These are phyloP conservation scores for Otis tarda DNA, from an alignment of 2,113 vertebrate species.

Conservation along the genomic window DNA sequence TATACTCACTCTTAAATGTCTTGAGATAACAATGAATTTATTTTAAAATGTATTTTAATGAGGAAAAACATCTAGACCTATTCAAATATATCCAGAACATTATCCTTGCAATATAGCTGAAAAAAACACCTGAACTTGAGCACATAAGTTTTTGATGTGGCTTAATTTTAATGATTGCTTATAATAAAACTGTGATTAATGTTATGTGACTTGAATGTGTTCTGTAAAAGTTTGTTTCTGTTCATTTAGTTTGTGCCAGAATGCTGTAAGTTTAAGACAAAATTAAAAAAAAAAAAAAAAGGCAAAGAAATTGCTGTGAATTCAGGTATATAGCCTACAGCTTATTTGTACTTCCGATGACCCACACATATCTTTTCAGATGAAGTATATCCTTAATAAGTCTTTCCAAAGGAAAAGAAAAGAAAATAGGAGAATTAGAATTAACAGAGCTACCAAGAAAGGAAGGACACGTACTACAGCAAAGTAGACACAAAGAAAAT, in stretches of 20 bases:
- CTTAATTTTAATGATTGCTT: background rate
- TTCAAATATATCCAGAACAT: background rate
- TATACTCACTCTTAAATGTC: background rate
- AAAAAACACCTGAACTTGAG: background rate
- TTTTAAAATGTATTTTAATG: background rate
- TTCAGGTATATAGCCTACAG: background rate
- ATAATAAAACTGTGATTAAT: background rate
- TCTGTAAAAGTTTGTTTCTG: background rate
- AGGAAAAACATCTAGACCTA: background rate
- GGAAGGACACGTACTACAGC: background rate
- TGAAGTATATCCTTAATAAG: background rate
- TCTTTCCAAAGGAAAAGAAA: background rate
- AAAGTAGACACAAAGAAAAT: background rate
- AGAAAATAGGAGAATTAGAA: background rate
- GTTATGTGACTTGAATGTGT: background rate
- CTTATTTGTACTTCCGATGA: background rate
- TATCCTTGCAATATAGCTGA: background rate
- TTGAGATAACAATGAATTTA: background rate
- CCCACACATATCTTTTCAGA: background rate
- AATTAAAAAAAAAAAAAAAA: rapidly evolving
- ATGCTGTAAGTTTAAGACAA: background rate
- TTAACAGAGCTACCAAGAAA: background rate
- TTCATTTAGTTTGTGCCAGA: background rate
- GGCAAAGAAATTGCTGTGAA: background rate
- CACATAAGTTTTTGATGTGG: background rate